These are phyloP conservation scores for Drosophila silvestris DNA, from an alignment of 2,888 invertebrate genomes.

Conservation along the genomic window DNA sequence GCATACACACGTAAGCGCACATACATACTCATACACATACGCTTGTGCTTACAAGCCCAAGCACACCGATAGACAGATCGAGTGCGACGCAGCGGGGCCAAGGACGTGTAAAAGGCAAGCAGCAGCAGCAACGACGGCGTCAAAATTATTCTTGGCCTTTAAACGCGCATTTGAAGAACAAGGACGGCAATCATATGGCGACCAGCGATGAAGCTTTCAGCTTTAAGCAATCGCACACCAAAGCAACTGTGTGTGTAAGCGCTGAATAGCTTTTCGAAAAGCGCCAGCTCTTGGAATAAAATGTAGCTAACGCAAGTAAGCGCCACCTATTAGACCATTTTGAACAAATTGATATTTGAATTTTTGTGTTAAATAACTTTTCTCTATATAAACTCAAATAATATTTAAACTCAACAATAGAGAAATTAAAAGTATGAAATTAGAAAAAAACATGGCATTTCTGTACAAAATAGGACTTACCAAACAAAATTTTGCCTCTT, in stretches of 20 bases:
- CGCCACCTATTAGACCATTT: conserved; percentile 22
- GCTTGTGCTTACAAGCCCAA: neutral
- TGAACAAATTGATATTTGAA: neutral
- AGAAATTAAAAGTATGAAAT: neutral
- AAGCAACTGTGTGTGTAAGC: conserved; percentile 35
- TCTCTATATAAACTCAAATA: neutral
- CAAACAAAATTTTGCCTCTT: neutral
- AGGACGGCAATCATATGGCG: conserved; percentile 83
- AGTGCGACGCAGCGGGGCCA: conserved; percentile 56
- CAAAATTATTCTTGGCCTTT: conserved; percentile 83
- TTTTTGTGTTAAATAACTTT: neutral
- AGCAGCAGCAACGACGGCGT: conserved; percentile 52
- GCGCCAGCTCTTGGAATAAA: conserved; percentile 34
- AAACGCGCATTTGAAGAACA: conserved; percentile 84
- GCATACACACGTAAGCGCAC: conserved; percentile 31
- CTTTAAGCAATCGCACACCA: conserved; percentile 59
- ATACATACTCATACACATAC: conserved; percentile 15
- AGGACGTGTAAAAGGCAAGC: conserved; percentile 59
- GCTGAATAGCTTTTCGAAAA: conserved; percentile 11
- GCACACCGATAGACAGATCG: conserved; percentile 29
- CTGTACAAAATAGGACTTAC: neutral
- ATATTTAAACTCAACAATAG: neutral
- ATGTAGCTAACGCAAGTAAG: neutral
- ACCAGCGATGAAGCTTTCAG: conserved; percentile 57
- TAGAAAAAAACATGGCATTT: neutral